Base-by-base conservation (phyloP, 2,888 invertebrate species). In the Drosophila glabriapex region DNA sequence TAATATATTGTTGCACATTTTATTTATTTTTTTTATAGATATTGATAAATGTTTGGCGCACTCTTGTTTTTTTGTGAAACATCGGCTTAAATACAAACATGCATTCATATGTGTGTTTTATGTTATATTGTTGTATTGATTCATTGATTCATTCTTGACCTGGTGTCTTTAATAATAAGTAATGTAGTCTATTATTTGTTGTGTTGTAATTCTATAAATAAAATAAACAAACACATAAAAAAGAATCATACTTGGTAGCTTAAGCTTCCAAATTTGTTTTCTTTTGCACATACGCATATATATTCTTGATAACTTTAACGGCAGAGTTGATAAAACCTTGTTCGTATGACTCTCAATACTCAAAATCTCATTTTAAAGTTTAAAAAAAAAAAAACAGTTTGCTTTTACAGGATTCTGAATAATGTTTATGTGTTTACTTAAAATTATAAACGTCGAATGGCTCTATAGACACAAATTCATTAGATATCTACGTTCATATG, bases 11-110 rank as follows among this genome's bases (percentile, higher is more conserved):
- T 53, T 54, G 16, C 9, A 9, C 9, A 9, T 25, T 46, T 46
- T 46, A 16, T 46, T 3, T 31, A 9, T 46, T 31, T 53, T 28
- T 49, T n/a, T 73, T 58, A 0, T 63, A 91, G 81, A 90, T 90
- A 90, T 80, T 86, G 76, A 88, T 76, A 62, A 71, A 76, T 72
- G 76, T 80, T 63, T 55, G 59, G 6, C 33, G 58, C 28, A 49
- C 16, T 35, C 55, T 37, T 35, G 25, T 56, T 59, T 46, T 56
- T 56, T 49, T 55, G 58, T 4, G 1, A 46, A 69, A 43, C 49
- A 52, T 37, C 25, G 60, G 22, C 74, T 35, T 41, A 53, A 60
- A 60, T 28, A 16, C 35, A 68, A 62, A 75, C 54, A 63, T 22
- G n/a, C 29, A 31, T 58, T 29, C 10, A 31, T 33, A 52, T 53